Evolutionary conservation across 2,888 invertebrate genomes (phyloP).

Genomic region (Dioctria linearis): DNA sequence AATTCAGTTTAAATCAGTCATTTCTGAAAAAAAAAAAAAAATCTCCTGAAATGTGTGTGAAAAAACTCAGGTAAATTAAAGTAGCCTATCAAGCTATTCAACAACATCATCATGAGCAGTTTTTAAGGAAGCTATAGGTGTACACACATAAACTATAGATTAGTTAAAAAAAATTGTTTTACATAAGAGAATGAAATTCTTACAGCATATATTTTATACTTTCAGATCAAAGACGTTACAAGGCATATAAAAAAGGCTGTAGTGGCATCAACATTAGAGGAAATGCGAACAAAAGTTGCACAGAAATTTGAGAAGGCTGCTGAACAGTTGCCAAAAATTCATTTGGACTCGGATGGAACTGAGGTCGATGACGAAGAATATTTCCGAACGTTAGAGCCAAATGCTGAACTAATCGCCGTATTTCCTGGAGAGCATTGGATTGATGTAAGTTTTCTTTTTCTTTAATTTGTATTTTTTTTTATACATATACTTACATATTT

Average conservation of each 20-base stretch:
- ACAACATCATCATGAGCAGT: too few species aligned
- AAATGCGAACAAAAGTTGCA: constrained; percentile 82
- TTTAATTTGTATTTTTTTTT: constrained; percentile 49
- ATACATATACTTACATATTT: too few species aligned
- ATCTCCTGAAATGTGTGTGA: too few species aligned
- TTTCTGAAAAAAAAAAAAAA: too few species aligned
- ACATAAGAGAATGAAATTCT: too few species aligned
- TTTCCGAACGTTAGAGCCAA: constrained; percentile 90
- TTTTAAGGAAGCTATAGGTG: too few species aligned
- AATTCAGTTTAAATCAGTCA: too few species aligned
- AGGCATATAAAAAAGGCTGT: constrained; percentile 87
- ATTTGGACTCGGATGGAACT: constrained; percentile 93
- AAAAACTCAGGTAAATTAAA: too few species aligned
- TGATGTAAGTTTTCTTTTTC: constrained; percentile 66
- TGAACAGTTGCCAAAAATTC: constrained; percentile 80
- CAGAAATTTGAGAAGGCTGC: constrained; percentile 80
- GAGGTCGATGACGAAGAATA: constrained; percentile 97
- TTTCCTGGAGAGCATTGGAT: constrained; percentile 84
- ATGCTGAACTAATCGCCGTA: constrained; percentile 88
- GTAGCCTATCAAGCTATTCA: too few species aligned
- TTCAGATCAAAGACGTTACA: constrained; percentile 76
- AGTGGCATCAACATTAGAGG: constrained; percentile 84
- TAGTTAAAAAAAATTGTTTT: too few species aligned
- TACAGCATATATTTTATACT: background rate
- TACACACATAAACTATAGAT: too few species aligned